Percentiles rank a stretch among this genome's conserved stretches.
Conservation (phyloP, 2,888 invertebrate species). For the Caenorhabditis angaria region DNA sequence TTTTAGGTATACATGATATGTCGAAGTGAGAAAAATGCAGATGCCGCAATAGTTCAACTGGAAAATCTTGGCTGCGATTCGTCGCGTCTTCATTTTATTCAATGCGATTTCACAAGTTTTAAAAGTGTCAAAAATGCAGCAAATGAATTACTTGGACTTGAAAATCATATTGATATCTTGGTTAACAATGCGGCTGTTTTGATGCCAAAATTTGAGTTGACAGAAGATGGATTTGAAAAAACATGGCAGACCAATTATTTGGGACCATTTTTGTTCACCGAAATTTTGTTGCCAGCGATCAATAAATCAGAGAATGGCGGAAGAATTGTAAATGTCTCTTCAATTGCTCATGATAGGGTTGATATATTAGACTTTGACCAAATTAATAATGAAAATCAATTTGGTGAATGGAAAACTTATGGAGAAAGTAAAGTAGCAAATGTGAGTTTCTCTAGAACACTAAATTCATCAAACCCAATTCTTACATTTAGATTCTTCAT, state of each 20-base stretch:
- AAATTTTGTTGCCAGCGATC: constrained; percentile 82
- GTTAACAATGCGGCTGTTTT: constrained; percentile 84
- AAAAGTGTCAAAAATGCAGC: constrained; percentile 60
- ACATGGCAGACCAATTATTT: constrained; percentile 89
- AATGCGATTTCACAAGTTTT: constrained; percentile 67
- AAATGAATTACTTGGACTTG: constrained; percentile 51
- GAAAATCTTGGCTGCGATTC: constrained; percentile 65
- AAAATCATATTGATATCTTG: constrained; percentile 70
- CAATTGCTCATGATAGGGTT: constrained; percentile 39
- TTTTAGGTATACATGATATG: constrained; percentile 71
- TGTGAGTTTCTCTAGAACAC: constrained; percentile 35
- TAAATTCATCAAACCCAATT: background rate
- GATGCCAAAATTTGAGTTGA: constrained; percentile 78
- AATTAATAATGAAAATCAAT: constrained; percentile 61
- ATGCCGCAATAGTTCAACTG: constrained; percentile 57
- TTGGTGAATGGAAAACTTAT: constrained; percentile 61
- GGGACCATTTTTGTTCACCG: constrained; percentile 77
- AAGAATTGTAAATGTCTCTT: constrained; percentile 84
- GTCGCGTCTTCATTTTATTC: constrained; percentile 64
- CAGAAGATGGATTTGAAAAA: constrained; percentile 86
- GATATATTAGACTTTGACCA: constrained; percentile 54
- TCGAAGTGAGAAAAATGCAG: constrained; percentile 59
- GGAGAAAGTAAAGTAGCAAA: constrained; percentile 69
- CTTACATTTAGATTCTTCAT: constrained; percentile 64
- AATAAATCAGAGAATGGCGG: constrained; percentile 76